A percentile compares a stretch with the other conserved stretches of the same genome.
phyloP scores from a whole-genome alignment of 2,888 invertebrate species.

The Cataglyphis rosenhaueri region DNA sequence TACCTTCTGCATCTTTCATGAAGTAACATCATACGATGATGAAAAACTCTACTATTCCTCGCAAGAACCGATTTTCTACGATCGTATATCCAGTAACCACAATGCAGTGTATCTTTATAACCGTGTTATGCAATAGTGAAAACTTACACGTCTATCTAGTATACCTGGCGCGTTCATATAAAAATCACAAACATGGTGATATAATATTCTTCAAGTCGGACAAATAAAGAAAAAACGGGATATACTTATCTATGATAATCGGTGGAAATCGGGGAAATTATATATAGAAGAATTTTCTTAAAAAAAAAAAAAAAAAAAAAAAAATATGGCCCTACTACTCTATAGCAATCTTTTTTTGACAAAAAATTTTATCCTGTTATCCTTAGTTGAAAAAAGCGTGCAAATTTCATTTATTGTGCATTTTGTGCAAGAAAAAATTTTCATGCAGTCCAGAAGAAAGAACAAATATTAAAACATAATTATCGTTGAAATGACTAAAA shows the following conservation, averaged over 20 bases:
- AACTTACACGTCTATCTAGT: slow-evolving; percentile 50
- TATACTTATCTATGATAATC: slow-evolving; percentile 22
- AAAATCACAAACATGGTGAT: slow-evolving; percentile 39
- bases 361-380: not conserved
- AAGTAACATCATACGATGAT: not conserved
- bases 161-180: not conserved
- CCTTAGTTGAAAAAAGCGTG: not conserved
- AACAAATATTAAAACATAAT: not conserved
- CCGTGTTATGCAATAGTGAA: slow-evolving; percentile 73
- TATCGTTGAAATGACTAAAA: not conserved
- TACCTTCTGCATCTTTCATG: not conserved
- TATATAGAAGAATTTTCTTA: not conserved
- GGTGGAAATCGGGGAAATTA: slow-evolving; percentile 4
- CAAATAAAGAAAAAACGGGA: slow-evolving; percentile 17
- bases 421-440: not conserved
- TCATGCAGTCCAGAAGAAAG: too few relatives aligned
- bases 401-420: not conserved
- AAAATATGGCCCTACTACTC: not conserved
- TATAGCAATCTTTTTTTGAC: not conserved
- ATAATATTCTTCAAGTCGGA: slow-evolving; percentile 30
- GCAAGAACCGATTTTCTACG: slow-evolving; percentile 18
- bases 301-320: too few relatives aligned
- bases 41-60: slow-evolving; percentile 24
- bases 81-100: not conserved
- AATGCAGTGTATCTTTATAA: slow-evolving; percentile 58